Base-by-base conservation (phyloP, 1,140 invertebrate genomes). In the Lepidotrigona ventralis region DNA sequence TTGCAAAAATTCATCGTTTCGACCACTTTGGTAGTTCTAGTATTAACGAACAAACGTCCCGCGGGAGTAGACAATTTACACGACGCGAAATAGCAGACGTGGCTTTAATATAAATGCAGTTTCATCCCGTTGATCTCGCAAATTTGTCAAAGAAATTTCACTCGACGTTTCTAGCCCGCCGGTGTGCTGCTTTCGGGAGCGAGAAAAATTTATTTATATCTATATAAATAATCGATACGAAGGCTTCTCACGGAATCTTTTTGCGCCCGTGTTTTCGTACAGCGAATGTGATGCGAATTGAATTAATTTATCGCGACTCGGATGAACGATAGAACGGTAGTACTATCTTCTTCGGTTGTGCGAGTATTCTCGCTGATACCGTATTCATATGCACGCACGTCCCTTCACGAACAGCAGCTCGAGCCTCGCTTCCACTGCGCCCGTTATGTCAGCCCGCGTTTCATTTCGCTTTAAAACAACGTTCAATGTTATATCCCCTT, bases 271-370 rank as follows among this genome's bases (percentile, higher is more conserved):
- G 51, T 39, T 39, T 74, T 74, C 26, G 11, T 11, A 23, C 15
- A 4, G 54, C 6, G n/a, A n/a, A n/a, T n/a, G 33, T 26, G n/a
- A 51, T 26, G 64, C 14, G 26, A 54, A 82, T 81, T 56, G 64
- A 77, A 77, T 82, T 82, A 77, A 82, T 82, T 82, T 70, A 82
- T 82, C 66, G 53, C 60, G 53, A 77, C 64, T 51, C 33, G 77
- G 64, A 82, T 70, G 54, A 69, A 82, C 64, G 73, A 70, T 70
- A 54, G 53, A 60, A 69, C 81, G n/a, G 19, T 29, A 21, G 17
- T 39, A 5, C 51, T 56, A 75, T 77, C 54, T 66, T 33, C 26
- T 8, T 23, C 64, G 5, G 17, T 54, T 56, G 4, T 29, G n/a
- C 29, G 53, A 6, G 23, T 68, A 3, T 33, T 33, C 46, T n/a